Conservation (phyloP, 2,113 vertebrate species). For the Chionis minor region DNA sequence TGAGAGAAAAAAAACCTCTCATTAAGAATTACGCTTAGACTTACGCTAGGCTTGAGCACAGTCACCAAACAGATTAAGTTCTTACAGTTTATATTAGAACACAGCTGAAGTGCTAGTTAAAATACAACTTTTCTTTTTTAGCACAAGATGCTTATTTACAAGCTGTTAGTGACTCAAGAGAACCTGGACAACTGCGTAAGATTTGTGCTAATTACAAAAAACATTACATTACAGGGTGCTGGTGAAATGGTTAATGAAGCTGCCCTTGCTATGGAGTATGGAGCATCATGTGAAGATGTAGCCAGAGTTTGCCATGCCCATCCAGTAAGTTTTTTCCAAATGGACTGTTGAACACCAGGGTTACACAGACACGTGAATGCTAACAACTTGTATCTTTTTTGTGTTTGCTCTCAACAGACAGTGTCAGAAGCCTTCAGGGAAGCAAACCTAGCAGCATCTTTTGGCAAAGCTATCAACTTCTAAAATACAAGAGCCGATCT, state of each 20-base stretch:
- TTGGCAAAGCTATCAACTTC: conserved; percentile 98
- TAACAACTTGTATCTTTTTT: neutral
- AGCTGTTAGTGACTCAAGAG: neutral
- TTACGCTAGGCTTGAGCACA: neutral
- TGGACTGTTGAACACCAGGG: neutral
- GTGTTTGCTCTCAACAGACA: conserved; percentile 80
- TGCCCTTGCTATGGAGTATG: conserved; percentile 95
- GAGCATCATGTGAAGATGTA: conserved; percentile 95
- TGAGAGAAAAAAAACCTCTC: neutral
- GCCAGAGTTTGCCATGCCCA: conserved; percentile 97
- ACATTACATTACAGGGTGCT: conserved; percentile 81
- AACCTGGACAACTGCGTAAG: neutral
- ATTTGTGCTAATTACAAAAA: neutral
- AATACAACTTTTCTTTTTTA: neutral
- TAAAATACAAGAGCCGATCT: conserved; percentile 66
- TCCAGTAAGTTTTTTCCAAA: conserved; percentile 79
- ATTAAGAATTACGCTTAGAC: neutral
- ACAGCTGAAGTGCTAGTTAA: neutral
- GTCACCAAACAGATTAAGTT: neutral
- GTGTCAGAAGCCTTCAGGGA: conserved; percentile 99
- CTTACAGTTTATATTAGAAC: neutral
- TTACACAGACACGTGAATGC: neutral
- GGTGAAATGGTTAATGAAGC: conserved; percentile 98
- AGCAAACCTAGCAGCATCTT: conserved; percentile 96
- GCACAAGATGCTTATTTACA: neutral